Conservation (phyloP, 1,140 invertebrate species). For the Apocrypta bakeri region DNA sequence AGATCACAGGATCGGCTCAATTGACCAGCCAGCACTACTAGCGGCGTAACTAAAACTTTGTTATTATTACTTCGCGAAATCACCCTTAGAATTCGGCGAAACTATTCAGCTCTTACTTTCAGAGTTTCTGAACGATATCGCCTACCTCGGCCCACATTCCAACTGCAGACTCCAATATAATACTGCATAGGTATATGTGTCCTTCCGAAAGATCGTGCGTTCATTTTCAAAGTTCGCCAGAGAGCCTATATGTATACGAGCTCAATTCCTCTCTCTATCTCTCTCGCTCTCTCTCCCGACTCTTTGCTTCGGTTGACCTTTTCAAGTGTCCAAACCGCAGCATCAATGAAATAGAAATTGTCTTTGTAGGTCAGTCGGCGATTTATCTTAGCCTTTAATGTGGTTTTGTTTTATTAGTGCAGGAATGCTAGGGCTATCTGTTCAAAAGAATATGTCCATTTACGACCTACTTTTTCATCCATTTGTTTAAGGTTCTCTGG, state of each 20-base stretch:
- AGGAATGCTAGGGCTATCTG: neutral
- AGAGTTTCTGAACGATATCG: slow-evolving; percentile 1
- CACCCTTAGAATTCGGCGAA: neutral
- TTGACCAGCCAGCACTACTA: neutral
- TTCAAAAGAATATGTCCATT: neutral
- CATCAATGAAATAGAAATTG: slow-evolving; percentile 21
- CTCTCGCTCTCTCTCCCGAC: neutral
- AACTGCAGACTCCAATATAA: neutral
- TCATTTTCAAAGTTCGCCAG: neutral
- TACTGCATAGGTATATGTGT: neutral
- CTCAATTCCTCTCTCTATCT: no score
- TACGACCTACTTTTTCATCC: neutral
- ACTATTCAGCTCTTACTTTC: neutral
- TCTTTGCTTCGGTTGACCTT: neutral
- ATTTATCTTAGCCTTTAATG: slow-evolving; percentile 14
- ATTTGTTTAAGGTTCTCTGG: no score
- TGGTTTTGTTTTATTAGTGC: neutral
- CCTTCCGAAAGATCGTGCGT: slow-evolving; percentile 5
- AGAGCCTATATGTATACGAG: neutral
- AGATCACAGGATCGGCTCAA: neutral
- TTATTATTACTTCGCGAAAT: slow-evolving; percentile 5
- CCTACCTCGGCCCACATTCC: neutral
- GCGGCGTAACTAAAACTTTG: neutral
- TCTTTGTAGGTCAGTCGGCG: slow-evolving; percentile 29
- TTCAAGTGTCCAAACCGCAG: neutral